Evolutionary conservation across 2,113 vertebrate genomes (phyloP).

Genomic region (Ahaetulla prasina): DNA sequence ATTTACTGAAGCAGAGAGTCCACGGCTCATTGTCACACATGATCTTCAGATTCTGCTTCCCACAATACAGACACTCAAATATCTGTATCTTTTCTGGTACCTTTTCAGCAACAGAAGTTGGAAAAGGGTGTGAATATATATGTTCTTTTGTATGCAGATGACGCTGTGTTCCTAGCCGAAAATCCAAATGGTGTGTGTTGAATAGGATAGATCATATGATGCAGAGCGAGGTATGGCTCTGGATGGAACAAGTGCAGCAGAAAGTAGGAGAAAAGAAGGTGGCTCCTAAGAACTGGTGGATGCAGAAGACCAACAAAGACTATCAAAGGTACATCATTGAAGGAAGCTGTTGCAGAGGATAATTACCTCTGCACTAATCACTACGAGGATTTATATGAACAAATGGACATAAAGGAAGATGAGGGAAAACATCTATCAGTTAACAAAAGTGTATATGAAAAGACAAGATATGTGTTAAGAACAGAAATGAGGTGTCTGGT

Average conservation of each 20-base stretch:
- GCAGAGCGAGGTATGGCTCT: background rate
- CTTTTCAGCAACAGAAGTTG: background rate
- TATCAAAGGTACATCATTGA: background rate
- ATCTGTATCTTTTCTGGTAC: background rate
- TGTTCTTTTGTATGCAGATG: background rate
- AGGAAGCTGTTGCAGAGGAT: background rate
- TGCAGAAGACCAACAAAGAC: background rate
- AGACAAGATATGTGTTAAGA: background rate
- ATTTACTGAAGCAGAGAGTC: background rate
- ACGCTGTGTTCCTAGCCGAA: background rate
- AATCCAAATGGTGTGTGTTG: background rate
- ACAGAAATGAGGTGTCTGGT: no score
- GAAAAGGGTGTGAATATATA: background rate
- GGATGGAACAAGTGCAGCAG: background rate
- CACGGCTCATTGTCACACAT: background rate
- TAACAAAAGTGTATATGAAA: background rate
- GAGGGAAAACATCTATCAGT: background rate
- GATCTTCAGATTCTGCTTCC: background rate
- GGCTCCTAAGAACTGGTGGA: background rate
- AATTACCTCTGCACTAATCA: background rate
- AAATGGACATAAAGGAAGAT: background rate
- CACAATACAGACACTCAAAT: background rate
- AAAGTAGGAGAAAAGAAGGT: background rate
- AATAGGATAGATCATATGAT: background rate
- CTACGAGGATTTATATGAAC: background rate